Evolutionary conservation across 2,888 invertebrate species (phyloP).

Genomic region (Villa cingulata): DNA sequence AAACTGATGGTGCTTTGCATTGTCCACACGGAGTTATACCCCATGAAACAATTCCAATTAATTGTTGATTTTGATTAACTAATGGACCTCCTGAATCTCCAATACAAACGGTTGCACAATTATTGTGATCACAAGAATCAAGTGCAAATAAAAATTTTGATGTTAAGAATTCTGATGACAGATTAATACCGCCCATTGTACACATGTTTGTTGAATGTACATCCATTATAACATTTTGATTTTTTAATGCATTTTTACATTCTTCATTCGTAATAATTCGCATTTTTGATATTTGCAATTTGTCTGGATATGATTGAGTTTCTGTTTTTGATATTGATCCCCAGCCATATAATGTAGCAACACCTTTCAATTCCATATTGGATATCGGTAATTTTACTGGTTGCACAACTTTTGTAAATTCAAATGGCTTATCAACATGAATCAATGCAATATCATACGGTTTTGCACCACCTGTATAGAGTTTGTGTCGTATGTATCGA

Average conservation of each 20-base stretch:
- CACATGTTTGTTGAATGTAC: slow-evolving; percentile 29
- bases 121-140: too few relatives aligned
- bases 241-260: slow-evolving; percentile 27
- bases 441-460: slow-evolving; percentile 33
- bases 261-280: slow-evolving; percentile 26
- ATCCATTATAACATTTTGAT: not conserved
- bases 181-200: slow-evolving; percentile 14
- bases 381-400: slow-evolving; percentile 25
- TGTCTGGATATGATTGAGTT: slow-evolving; percentile 21
- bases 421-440: slow-evolving; percentile 26
- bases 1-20: slow-evolving; percentile 36
- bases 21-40: slow-evolving; percentile 37
- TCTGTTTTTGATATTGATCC: slow-evolving; percentile 31
- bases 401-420: slow-evolving; percentile 25
- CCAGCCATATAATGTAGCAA: slow-evolving; percentile 29
- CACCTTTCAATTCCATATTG: slow-evolving; percentile 23
- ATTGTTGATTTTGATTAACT: slow-evolving; percentile 20
- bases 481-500: slow-evolving; percentile 26
- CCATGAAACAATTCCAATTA: slow-evolving; percentile 40
- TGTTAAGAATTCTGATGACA: slow-evolving; percentile 16
- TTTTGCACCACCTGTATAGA: slow-evolving; percentile 29
- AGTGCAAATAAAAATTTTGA: too few relatives aligned
- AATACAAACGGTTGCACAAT: slow-evolving; percentile 31
- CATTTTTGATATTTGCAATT: slow-evolving; percentile 26
- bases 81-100: slow-evolving; percentile 33